Base-by-base conservation (phyloP, 2,113 vertebrate genomes). In the Campylomormyrus numenius region DNA sequence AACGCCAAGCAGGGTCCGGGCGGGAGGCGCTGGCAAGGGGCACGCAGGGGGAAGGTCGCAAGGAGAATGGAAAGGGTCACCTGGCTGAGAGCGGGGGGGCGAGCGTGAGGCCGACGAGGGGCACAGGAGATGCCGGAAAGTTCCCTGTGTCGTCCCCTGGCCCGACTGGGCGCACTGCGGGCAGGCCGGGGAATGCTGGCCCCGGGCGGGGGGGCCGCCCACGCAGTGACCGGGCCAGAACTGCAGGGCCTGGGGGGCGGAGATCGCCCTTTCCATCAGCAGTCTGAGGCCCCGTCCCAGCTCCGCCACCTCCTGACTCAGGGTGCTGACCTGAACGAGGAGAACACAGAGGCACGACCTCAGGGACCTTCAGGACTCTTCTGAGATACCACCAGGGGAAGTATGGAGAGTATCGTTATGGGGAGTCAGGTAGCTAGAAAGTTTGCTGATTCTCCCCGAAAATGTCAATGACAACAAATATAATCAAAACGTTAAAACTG, bases 221-320 rank as follows among this genome's bases (percentile, higher is more conserved):
- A 93, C 91, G 90, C 80, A 93, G 31, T 92, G 92, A 0, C 93
- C 46, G 4, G 93, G 93, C 89, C 92, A 95, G 58, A 93, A 90
- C 0, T 89, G 74, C 2, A 93, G 49, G 2, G 93, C 85, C 7
- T 92, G 93, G 46, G 90, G 87, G 6, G 93, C 88, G 11, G 93
- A 88, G 90, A 95, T 88, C 83, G 95, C 91, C 87, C 91, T 93
- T 90, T 96, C 95, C 93, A 96, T 95, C 88, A 96, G 94, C 17
- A 93, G 93, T 46, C 92, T 91, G 92, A 96, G 94, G 88, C 94
- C 92, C 19, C 90, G 93, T 19, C 96, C 94, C 8, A 96, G 93
- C 88, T 96, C 95, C 0, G 95, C 93, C 45, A 96, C 94, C 90
- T 96, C 95, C 80, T 91, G 94, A 24, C 94, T 95, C 8, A 96